A percentile compares a stretch with the other conserved stretches of the same genome.
phyloP scores from a whole-genome alignment of 2,888 invertebrate genomes.

The Balanococcus diminutus region DNA sequence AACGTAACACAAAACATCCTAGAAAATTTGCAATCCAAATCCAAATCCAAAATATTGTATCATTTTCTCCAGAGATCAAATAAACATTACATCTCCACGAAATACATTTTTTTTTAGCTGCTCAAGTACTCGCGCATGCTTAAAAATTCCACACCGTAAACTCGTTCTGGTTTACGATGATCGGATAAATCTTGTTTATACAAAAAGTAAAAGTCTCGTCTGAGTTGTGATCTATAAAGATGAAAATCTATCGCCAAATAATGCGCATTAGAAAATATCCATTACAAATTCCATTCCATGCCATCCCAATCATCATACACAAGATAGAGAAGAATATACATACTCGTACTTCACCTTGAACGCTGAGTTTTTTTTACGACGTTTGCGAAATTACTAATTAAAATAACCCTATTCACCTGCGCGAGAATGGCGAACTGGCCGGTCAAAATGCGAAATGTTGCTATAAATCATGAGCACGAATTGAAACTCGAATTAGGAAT shows the following conservation, averaged over 20 bases:
- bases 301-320: neutral
- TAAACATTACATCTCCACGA: too few species aligned
- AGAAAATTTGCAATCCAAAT: too few species aligned
- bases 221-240: neutral
- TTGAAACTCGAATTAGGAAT: neutral
- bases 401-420: neutral
- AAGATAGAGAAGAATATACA: too few species aligned
- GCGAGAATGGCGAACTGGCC: neutral
- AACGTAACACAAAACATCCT: too few species aligned
- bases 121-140: neutral
- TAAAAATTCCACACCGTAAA: neutral
- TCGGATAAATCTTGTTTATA: neutral
- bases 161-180: neutral
- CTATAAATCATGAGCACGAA: slow-evolving; percentile 1
- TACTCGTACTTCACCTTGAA: slow-evolving; percentile 11
- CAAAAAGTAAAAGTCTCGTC: neutral
- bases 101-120: neutral
- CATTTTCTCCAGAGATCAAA: too few species aligned
- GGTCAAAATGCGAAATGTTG: neutral
- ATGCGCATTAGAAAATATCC: neutral
- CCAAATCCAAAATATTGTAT: too few species aligned
- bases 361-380: neutral
- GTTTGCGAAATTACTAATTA: neutral
- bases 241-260: neutral
- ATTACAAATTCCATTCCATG: too few species aligned